Conservation (phyloP, 1,140 invertebrate genomes). For the Atta texana region DNA sequence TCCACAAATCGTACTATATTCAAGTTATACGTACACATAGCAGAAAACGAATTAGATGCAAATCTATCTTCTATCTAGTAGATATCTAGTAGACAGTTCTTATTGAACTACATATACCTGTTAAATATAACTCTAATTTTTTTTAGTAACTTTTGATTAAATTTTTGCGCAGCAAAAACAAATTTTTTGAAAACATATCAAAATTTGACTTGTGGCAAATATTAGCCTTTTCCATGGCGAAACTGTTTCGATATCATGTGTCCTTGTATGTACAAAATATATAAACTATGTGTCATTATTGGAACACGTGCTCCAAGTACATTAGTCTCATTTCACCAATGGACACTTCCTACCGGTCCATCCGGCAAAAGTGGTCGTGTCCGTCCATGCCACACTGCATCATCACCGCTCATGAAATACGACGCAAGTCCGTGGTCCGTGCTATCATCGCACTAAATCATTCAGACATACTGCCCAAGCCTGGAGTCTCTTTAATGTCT, state of each 20-base stretch:
- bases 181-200: neutral
- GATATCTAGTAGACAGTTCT: no score
- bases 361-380: constrained; percentile 58
- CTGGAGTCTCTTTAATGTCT: constrained; percentile 32
- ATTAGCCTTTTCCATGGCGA: constrained; percentile 5
- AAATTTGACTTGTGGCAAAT: neutral
- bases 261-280: neutral
- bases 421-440: constrained; percentile 45
- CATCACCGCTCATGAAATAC: constrained; percentile 55
- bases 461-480: neutral
- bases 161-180: neutral
- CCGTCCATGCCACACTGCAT: constrained; percentile 39
- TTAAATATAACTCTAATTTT: neutral
- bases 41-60: neutral
- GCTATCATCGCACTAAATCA: constrained; percentile 48
- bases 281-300: constrained; percentile 49
- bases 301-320: constrained; percentile 55
- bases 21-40: neutral
- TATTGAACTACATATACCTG: neutral
- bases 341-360: constrained; percentile 66
- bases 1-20: no score
- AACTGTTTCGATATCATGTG: constrained; percentile 3
- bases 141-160: neutral
- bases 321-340: constrained; percentile 69
- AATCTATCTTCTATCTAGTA: neutral